These are phyloP conservation scores for Micronycteris hirsuta DNA, from an alignment of 2,113 vertebrate species.

Conservation along the genomic window DNA sequence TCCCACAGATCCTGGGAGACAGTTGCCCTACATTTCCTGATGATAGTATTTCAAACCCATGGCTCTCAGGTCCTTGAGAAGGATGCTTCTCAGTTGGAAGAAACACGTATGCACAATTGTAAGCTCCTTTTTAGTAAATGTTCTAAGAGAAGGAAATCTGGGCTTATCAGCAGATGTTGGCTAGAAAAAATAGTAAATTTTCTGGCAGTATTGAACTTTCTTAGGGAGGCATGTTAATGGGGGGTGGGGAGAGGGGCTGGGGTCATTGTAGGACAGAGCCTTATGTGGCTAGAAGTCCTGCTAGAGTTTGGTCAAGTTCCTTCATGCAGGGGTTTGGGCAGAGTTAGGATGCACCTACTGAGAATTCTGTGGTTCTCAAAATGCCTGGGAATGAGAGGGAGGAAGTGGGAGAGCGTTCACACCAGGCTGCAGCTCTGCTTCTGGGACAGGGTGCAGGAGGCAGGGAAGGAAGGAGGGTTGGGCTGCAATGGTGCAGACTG, in stretches of 20 bases:
- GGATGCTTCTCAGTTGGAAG: not conserved
- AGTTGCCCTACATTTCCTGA: not conserved
- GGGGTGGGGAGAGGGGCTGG: accelerated
- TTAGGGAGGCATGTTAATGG: not conserved
- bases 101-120: not conserved
- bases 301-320: not conserved
- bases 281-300: not conserved
- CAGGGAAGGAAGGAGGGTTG: too few species aligned
- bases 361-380: not conserved
- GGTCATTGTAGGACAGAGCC: not conserved
- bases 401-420: not conserved
- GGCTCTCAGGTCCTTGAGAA: not conserved
- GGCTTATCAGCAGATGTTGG: accelerated
- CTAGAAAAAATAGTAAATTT: not conserved
- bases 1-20: not conserved
- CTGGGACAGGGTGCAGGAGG: not conserved
- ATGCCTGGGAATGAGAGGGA: not conserved
- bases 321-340: not conserved
- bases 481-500: not conserved
- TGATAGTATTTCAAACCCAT: not conserved
- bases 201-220: not conserved
- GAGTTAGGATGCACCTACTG: too few species aligned
- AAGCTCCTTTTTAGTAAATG: not conserved
- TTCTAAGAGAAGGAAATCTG: not conserved
- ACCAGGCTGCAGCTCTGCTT: accelerated